Evolutionary conservation across 2,113 vertebrate species (phyloP), one percentile per base, ranked within the genome.

Genomic region (Phocoena phocoena): DNA sequence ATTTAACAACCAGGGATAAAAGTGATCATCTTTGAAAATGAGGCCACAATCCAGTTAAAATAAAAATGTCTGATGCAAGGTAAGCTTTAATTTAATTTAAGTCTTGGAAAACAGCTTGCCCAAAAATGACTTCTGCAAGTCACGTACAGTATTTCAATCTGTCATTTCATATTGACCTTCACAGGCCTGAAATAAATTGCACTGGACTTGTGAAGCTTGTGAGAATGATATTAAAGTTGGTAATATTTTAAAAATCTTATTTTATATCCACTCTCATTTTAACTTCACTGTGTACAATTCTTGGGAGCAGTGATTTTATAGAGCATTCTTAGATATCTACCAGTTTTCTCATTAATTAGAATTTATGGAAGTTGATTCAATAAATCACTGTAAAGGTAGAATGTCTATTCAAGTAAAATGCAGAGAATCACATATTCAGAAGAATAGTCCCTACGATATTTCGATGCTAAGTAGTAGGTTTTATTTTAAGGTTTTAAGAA

Each of bases 121-220:
- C 94, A 97, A 98, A 97, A 95, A 97, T 98, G 98, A 93, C 96
- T 98, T 98, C 98, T 98, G 8, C 85, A 83, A 98, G 96, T 98
- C 97, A 98, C 5, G 0, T 96, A 88, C 0, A 3, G 55, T 97
- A 96, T 98, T 98, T 98, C 98, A 98, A 96, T 97, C 97, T 98
- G 97, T 98, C 98, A 98, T 98, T 97, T 96, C 93, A 88, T 96
- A 97, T 98, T 98, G 98, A 98, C 98, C 98, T 98, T 97, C 94
- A 97, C 93, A 98, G 97, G 95, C 89, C 97, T 97, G 97, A 98
- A 98, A 98, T 98, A 96, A n/a, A 97, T 97, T 93, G 96, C 77
- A 67, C 80, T 96, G 71, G 97, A 98, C 96, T 96, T 98, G 96
- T 80, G 77, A 65, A 96, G 95, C 91, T 98, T 97, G 96, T 94